phyloP scores from a whole-genome alignment of 2,888 invertebrate genomes.

The Trisateles emortualis region DNA sequence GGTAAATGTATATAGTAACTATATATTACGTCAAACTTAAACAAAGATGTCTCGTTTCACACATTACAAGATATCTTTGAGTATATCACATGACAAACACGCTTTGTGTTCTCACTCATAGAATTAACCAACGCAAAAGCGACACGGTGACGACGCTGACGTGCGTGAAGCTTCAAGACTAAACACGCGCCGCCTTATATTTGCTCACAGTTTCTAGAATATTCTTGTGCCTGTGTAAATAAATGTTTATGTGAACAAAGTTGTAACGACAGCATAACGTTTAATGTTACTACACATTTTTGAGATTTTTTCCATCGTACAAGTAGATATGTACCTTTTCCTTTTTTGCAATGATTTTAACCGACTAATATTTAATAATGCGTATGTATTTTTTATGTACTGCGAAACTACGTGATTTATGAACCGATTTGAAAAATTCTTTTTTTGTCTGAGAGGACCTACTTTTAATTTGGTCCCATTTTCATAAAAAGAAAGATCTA shows the following conservation, averaged over 20 bases:
- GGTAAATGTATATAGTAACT: too few species aligned
- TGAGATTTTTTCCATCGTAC: neutral
- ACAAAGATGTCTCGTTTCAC: neutral
- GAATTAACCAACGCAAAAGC: neutral
- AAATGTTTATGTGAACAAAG: neutral
- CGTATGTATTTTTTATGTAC: too few species aligned
- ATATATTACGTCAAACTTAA: too few species aligned
- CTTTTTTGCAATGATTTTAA: too few species aligned
- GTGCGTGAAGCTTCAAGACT: neutral
- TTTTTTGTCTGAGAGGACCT: too few species aligned
- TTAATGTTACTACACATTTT: neutral
- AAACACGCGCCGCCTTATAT: neutral
- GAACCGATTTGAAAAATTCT: too few species aligned
- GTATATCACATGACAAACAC: neutral
- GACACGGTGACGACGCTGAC: neutral
- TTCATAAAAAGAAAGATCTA: too few species aligned
- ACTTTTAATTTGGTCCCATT: too few species aligned
- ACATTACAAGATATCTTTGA: neutral
- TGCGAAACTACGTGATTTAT: too few species aligned
- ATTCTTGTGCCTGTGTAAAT: neutral
- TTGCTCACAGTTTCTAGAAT: neutral
- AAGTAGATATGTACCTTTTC: too few species aligned
- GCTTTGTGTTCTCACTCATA: constrained; percentile 2
- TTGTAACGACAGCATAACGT: neutral
- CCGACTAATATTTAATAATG: too few species aligned